Evolutionary conservation across 2,797 vertebrate genomes (phyloP).

Genomic region (Neosilurus mollespiculum): DNA sequence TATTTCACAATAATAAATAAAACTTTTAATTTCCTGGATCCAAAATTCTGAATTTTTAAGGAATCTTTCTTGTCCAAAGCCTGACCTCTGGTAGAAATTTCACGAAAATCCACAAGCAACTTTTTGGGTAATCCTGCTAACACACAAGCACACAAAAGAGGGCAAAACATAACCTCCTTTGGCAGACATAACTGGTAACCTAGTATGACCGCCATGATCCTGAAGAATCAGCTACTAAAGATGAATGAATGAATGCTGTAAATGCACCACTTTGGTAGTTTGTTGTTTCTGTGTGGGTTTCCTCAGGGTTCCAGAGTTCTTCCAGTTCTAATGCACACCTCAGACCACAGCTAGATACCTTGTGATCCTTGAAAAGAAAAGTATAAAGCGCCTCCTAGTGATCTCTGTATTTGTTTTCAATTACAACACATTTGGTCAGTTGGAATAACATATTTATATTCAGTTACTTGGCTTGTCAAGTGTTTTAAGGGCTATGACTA

Average conservation of each 20-base stretch:
- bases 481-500: neutral
- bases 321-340: neutral
- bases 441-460: neutral
- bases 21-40: too few species aligned
- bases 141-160: too few species aligned
- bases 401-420: neutral
- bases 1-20: too few species aligned
- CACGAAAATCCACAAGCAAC: too few species aligned
- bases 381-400: neutral
- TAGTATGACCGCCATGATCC: neutral
- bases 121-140: too few species aligned
- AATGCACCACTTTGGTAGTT: neutral
- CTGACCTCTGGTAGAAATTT: too few species aligned
- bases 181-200: too few species aligned
- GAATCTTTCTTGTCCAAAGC: too few species aligned
- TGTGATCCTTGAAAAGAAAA: neutral
- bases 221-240: neutral
- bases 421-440: constrained; percentile 1
- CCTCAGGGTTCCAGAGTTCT: neutral
- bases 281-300: neutral
- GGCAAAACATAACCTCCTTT: too few species aligned
- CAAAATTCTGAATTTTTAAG: too few species aligned
- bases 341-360: neutral
- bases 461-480: neutral
- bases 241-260: neutral